Conservation (phyloP, 2,113 vertebrate genomes). For the Glaucidium brasilianum region DNA sequence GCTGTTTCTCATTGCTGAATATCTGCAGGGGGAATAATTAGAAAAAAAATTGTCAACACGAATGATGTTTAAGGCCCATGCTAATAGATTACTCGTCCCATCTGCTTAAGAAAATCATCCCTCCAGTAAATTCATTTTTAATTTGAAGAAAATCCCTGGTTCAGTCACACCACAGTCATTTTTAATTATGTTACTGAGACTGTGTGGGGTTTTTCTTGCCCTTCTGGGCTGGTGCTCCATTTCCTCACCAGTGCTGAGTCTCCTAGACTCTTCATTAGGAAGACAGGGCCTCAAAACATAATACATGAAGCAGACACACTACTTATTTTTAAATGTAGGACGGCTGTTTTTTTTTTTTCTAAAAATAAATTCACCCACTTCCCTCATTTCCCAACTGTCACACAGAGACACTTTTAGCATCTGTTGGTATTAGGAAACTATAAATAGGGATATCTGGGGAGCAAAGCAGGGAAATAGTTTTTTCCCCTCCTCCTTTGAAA, state of each 20-base stretch:
- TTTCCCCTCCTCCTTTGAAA: neutral
- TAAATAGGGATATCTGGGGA: neutral
- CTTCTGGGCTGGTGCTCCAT: neutral
- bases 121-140: constrained; percentile 18
- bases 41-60: neutral
- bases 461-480: neutral
- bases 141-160: neutral
- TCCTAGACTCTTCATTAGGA: neutral
- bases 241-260: neutral
- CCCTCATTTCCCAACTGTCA: neutral
- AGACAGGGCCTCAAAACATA: neutral
- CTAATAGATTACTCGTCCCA: neutral
- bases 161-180: constrained; percentile 15
- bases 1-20: neutral
- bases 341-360: neutral
- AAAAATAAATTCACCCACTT: neutral
- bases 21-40: constrained; percentile 1
- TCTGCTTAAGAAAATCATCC: constrained; percentile 11
- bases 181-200: constrained; percentile 9
- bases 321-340: neutral
- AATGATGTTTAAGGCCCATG: neutral
- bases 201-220: neutral
- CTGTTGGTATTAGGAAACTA: neutral
- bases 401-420: neutral
- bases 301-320: rapidly evolving